Conservation (phyloP, 1,140 invertebrate species). For the Saccostrea cuccullata region DNA sequence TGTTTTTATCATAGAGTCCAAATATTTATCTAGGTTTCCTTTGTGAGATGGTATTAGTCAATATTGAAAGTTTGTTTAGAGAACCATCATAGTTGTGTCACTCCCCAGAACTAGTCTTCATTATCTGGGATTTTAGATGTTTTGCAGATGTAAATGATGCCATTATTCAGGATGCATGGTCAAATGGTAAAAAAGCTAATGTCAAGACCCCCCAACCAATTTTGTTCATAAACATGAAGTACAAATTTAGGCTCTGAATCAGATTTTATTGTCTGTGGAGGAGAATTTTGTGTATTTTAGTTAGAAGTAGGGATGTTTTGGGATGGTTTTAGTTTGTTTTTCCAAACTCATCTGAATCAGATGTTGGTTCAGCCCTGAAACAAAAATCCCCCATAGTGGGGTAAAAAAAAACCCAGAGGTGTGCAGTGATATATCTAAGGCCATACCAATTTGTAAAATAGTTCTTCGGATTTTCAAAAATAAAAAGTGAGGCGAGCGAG, state of each 20-base stretch:
- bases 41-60: slow-evolving; percentile 33
- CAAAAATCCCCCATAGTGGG: neutral
- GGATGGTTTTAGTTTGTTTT: neutral
- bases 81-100: slow-evolving; percentile 17
- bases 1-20: slow-evolving; percentile 26
- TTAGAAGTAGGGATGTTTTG: neutral
- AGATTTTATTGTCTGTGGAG: neutral
- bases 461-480: too few species aligned
- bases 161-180: neutral
- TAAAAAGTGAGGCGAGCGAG: too few species aligned
- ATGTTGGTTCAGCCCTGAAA: neutral
- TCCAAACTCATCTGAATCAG: neutral
- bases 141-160: slow-evolving; percentile 9
- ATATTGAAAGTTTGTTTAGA: slow-evolving; percentile 20
- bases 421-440: neutral
- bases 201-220: neutral
- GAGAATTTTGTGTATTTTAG: slow-evolving; percentile 22
- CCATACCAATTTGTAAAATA: too few species aligned
- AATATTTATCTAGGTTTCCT: slow-evolving; percentile 28
- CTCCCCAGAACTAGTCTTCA: neutral
- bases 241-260: neutral
- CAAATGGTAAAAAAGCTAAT: neutral
- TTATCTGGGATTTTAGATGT: slow-evolving; percentile 25
- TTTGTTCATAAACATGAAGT: neutral
- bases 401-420: neutral